Base-by-base conservation (phyloP, 2,888 invertebrate species). In the Mesochorus sp. region DNA sequence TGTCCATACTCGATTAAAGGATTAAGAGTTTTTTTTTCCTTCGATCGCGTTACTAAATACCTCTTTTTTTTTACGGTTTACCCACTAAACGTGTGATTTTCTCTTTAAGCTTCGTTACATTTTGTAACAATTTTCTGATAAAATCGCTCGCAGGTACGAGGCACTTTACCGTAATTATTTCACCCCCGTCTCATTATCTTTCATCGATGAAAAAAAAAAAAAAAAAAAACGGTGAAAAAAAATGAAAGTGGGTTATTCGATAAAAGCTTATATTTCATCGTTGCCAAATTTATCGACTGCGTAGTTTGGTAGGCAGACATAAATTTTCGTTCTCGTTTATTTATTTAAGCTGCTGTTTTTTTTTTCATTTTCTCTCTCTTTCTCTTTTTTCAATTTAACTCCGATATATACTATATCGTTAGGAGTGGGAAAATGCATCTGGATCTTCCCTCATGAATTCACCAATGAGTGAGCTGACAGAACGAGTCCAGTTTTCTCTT, bases 401-500 rank as follows among this genome's bases (percentile, higher is more conserved):
- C n/a, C n/a, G n/a, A n/a, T n/a, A n/a, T n/a, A n/a, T n/a, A n/a
- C n/a, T n/a, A n/a, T n/a, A n/a, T n/a, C 2, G 14, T 51, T 14
- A 6, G 4, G 12, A n/a, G 26, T 26, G 26, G 14, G 53, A 70
- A 55, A 72, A 31, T 59, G 68, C 79, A 76, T 76, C 67, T 76
- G 81, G 72, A n/a, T 61, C 8, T 6, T 10, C 3, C 19, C 42
- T 76, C 67, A 62, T 77, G 61, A 81, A 79, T 79, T 81, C 51
- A 44, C 44, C 57, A 66, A 59, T 61, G 68, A 73, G 34, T 51
- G 61, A 64, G 55, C 47, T 49, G 59, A 51, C 28, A 17, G 31
- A 66, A 73, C 59, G 68, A 76, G 71, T 37, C 64, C 67, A 73
- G 77, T 81, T 80, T 81, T 67, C 70, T 66, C 64, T 70, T 66